phyloP scores from a whole-genome alignment of 2,888 invertebrate species.

The Acanthosepion esculentum region DNA sequence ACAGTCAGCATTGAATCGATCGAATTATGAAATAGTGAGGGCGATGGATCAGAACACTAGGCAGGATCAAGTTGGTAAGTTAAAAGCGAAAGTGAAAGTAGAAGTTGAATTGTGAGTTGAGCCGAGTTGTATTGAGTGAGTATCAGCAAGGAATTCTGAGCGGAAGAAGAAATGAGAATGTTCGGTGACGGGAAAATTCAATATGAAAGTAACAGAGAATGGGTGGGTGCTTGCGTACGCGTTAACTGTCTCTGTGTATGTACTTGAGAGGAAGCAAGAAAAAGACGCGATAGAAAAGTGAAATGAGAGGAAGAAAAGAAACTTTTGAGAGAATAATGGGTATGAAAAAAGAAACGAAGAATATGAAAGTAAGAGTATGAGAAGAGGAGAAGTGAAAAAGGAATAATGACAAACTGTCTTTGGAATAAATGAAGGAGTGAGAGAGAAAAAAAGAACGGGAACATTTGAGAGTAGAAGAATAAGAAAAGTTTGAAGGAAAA shows the following conservation, averaged over 20 bases:
- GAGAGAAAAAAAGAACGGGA: no score
- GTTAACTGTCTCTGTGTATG: not conserved
- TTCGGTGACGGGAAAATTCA: not conserved
- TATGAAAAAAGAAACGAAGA: no score
- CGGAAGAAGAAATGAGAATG: not conserved
- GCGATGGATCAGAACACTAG: not conserved
- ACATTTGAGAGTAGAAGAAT: no score
- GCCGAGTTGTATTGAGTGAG: not conserved
- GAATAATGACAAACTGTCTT: no score
- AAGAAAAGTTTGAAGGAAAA: no score
- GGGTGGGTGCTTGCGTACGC: not conserved
- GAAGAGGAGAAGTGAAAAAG: no score
- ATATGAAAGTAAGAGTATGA: no score
- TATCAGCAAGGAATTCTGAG: not conserved
- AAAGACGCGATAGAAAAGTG: no score
- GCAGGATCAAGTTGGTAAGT: constrained; percentile 21
- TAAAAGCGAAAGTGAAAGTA: constrained; percentile 33
- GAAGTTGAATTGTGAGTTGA: not conserved
- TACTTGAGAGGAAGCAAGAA: not conserved
- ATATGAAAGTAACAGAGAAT: not conserved
- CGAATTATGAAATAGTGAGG: not conserved
- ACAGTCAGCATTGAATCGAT: not conserved
- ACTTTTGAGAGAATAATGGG: no score
- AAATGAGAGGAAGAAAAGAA: no score
- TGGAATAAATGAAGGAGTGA: no score